phyloP scores from a whole-genome alignment of 2,888 invertebrate species.

The Oscheius onirici region DNA sequence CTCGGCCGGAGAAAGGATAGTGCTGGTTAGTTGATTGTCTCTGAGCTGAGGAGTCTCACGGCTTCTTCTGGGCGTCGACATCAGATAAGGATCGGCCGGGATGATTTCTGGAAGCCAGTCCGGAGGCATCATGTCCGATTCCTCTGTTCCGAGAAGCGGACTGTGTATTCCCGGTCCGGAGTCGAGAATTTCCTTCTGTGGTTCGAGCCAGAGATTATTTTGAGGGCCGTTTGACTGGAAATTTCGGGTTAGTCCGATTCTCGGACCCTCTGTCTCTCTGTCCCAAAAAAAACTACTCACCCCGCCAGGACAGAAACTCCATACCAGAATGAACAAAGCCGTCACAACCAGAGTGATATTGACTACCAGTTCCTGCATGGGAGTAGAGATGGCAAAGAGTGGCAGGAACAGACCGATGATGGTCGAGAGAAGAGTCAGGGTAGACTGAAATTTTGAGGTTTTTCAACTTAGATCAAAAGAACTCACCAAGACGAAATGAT shows the following conservation, averaged over 20 bases:
- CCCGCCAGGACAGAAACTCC: constrained; percentile 43
- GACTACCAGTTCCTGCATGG: constrained; percentile 39
- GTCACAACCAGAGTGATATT: constrained; percentile 45
- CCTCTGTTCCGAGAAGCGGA: constrained; percentile 36
- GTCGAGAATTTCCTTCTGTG: constrained; percentile 45
- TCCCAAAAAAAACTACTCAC: constrained; percentile 15
- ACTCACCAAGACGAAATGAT: constrained; percentile 61
- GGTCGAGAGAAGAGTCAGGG: constrained; percentile 49
- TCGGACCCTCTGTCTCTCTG: too few species aligned
- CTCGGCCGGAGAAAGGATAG: constrained; percentile 56
- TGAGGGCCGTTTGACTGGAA: not conserved
- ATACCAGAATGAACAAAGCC: constrained; percentile 53
- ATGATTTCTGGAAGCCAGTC: constrained; percentile 62
- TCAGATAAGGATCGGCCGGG: constrained; percentile 42
- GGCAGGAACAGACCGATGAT: constrained; percentile 35
- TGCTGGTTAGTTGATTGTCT: constrained; percentile 29
- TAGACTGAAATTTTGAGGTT: constrained; percentile 38
- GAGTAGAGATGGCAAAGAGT: constrained; percentile 34
- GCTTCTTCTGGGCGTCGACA: constrained; percentile 38
- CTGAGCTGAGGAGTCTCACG: constrained; percentile 21
- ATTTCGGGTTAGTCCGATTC: too few species aligned
- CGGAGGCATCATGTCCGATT: constrained; percentile 5
- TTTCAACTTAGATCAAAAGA: not conserved
- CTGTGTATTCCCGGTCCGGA: constrained; percentile 36
- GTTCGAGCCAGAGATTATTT: constrained; percentile 45